Percentiles rank a stretch among this genome's conserved stretches.
phyloP scores from a whole-genome alignment of 2,888 invertebrate genomes.

The Aspidapion aeneum region DNA sequence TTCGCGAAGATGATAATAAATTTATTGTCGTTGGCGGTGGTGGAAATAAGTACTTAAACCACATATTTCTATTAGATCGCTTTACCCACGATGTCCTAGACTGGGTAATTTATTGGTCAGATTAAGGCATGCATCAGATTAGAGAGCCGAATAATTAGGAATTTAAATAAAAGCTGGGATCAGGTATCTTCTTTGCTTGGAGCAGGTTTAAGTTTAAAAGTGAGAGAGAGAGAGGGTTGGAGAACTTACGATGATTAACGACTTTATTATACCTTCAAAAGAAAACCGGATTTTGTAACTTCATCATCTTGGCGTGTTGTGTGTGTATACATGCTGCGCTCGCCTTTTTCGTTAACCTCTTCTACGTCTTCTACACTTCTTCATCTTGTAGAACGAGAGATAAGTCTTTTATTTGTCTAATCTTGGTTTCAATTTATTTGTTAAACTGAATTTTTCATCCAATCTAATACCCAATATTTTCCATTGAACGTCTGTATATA shows the following conservation, averaged over 20 bases:
- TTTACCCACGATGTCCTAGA: background rate
- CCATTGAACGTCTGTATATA: too few species aligned
- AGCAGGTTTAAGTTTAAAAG: slow-evolving; percentile 44
- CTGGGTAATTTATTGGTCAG: slow-evolving; percentile 19
- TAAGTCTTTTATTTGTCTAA: too few species aligned
- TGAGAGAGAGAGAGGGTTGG: too few species aligned
- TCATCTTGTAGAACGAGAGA: too few species aligned
- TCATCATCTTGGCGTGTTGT: slow-evolving; percentile 40
- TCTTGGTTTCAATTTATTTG: too few species aligned
- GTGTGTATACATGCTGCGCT: slow-evolving; percentile 31
- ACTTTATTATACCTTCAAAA: slow-evolving; percentile 48
- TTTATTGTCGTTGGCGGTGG: too few species aligned
- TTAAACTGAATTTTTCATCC: too few species aligned
- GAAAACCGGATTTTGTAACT: slow-evolving; percentile 50
- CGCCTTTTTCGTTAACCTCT: slow-evolving; percentile 14
- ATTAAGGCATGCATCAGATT: slow-evolving; percentile 30
- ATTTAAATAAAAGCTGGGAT: slow-evolving; percentile 44
- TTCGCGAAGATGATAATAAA: background rate
- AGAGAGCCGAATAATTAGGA: slow-evolving; percentile 40
- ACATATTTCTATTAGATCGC: background rate
- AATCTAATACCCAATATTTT: too few species aligned
- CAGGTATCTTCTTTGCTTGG: slow-evolving; percentile 44
- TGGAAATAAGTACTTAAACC: background rate
- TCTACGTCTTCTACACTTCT: slow-evolving; percentile 7
- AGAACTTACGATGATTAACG: slow-evolving; percentile 48